Percentiles rank a stretch among this genome's conserved stretches.
Conservation (phyloP, 2,113 vertebrate genomes). For the Otolemur garnettii region DNA sequence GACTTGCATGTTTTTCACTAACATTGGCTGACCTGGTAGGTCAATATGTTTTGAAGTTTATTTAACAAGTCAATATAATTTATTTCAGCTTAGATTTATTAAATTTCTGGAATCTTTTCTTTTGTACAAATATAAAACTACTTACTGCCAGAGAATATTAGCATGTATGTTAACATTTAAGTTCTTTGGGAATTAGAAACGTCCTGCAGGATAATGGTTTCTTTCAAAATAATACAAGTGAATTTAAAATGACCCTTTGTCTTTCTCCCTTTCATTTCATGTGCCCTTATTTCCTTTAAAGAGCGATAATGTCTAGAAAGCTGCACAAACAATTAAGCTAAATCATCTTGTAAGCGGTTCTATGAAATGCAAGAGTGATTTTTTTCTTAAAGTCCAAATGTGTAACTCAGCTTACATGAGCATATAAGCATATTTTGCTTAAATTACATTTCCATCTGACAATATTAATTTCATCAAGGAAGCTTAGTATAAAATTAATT, state of each 20-base stretch:
- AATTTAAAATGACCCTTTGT: conserved; percentile 82
- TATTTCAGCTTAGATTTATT: conserved; percentile 88
- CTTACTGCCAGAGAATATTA: conserved; percentile 76
- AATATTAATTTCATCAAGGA: conserved; percentile 88
- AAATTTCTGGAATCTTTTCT: conserved; percentile 79
- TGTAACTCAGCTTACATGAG: conserved; percentile 85
- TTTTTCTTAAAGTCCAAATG: conserved; percentile 85
- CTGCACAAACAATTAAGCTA: conserved; percentile 87
- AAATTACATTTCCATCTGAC: conserved; percentile 87
- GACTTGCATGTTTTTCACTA: conserved; percentile 86
- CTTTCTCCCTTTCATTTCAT: conserved; percentile 53
- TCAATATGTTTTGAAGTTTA: conserved; percentile 88
- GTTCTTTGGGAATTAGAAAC: conserved; percentile 68
- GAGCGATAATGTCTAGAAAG: conserved; percentile 81
- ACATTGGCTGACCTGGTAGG: conserved; percentile 87
- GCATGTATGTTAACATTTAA: conserved; percentile 75
- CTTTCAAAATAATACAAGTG: conserved; percentile 53
- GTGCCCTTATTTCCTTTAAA: conserved; percentile 78
- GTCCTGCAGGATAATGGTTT: conserved; percentile 55
- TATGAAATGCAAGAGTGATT: conserved; percentile 86
- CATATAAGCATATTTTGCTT: conserved; percentile 86
- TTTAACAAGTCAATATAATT: conserved; percentile 87
- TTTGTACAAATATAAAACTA: conserved; percentile 76
- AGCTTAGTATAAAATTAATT: conserved; percentile 88
- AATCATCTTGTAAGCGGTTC: conserved; percentile 80